These are phyloP conservation scores for Pandemis heparana DNA, from an alignment of 2,888 invertebrate genomes.

Conservation along the genomic window DNA sequence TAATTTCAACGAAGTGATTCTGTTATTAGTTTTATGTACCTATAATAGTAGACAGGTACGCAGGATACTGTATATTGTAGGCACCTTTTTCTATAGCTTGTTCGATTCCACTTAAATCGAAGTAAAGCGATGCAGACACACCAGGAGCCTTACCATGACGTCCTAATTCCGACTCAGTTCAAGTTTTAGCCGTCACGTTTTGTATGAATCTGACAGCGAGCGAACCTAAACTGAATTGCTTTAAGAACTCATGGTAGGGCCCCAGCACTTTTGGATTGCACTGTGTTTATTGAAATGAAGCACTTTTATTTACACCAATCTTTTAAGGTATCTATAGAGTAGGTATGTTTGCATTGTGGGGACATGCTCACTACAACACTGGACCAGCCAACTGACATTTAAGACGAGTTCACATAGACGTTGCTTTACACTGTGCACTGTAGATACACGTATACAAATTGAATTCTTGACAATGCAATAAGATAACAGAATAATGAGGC, in stretches of 20 bases:
- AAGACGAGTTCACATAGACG: constrained; percentile 62
- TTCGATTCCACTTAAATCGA: neutral
- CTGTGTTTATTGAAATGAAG: neutral
- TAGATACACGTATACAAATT: constrained; percentile 59
- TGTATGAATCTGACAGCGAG: no score
- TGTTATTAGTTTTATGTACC: no score
- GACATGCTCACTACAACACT: constrained; percentile 55
- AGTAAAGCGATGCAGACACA: neutral
- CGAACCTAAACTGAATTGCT: no score
- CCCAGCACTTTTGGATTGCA: constrained; percentile 1
- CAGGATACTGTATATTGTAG: neutral
- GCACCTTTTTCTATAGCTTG: neutral
- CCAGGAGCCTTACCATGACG: no score
- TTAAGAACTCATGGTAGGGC: no score
- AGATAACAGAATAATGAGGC: constrained; percentile 53
- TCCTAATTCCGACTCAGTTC: no score
- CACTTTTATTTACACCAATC: neutral
- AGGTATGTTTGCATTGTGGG: constrained; percentile 33
- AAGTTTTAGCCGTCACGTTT: no score
- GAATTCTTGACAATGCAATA: constrained; percentile 62
- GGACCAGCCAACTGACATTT: constrained; percentile 74
- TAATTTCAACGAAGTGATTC: no score
- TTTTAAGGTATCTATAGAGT: neutral
- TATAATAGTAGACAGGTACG: no score
- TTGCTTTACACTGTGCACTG: constrained; percentile 71